Percentiles rank a stretch among this genome's conserved stretches.
Evolutionary conservation across 1,140 invertebrate species (phyloP).

Genomic region (Aphaenogaster floridana): DNA sequence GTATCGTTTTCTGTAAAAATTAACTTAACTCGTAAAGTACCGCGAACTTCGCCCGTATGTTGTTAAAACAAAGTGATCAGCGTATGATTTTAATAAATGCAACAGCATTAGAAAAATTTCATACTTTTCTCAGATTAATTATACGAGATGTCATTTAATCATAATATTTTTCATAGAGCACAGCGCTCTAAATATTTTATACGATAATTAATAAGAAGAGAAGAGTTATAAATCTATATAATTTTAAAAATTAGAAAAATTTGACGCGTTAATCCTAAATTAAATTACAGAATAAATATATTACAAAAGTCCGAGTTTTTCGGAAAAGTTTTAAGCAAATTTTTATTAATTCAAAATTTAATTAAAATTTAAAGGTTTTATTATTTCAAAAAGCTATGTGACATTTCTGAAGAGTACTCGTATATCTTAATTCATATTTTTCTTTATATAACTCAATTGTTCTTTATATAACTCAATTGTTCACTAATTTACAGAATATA

Average conservation of each 20-base stretch:
- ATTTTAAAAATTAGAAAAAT: neutral
- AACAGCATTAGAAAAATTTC: constrained; percentile 11
- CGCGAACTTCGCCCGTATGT: neutral
- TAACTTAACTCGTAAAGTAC: constrained; percentile 21
- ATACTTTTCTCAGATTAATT: constrained; percentile 38
- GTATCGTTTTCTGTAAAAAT: constrained; percentile 53
- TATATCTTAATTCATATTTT: neutral
- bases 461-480: neutral
- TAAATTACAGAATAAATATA: neutral
- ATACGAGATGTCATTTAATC: constrained; percentile 23
- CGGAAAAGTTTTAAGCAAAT: no score
- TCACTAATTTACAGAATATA: neutral
- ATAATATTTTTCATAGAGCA: neutral
- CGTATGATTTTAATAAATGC: constrained; percentile 25
- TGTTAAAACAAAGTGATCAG: constrained; percentile 26
- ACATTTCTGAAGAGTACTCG: neutral
- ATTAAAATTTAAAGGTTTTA: neutral
- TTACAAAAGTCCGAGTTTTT: neutral
- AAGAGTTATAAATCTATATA: neutral
- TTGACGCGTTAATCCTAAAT: neutral
- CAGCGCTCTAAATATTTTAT: neutral
- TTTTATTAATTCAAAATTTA: neutral
- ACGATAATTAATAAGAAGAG: neutral
- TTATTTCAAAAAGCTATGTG: neutral
- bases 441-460: neutral